Conservation (phyloP, 2,113 vertebrate genomes). For the Enhydra lutris region DNA sequence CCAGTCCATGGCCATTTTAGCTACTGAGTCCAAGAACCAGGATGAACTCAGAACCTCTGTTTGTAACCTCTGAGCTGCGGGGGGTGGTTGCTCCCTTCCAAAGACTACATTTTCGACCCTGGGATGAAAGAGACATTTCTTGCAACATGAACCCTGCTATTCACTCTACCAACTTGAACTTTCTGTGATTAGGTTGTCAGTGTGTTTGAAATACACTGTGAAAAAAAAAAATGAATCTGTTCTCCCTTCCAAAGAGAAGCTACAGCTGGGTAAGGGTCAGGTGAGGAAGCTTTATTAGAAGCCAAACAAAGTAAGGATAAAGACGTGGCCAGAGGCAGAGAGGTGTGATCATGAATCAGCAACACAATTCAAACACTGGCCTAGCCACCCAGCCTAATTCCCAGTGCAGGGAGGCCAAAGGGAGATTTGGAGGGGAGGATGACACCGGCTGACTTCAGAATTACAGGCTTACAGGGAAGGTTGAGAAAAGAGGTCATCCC, state of each 20-base stretch:
- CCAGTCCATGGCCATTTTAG: background rate
- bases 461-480: background rate
- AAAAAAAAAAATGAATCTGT: background rate
- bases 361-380: background rate
- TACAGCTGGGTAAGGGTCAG: background rate
- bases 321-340: background rate
- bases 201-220: background rate
- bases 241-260: background rate
- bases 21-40: background rate
- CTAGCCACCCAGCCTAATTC: background rate
- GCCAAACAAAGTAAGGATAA: slow-evolving; percentile 16
- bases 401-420: accelerated
- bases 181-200: background rate
- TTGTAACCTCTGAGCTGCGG: background rate
- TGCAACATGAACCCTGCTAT: background rate
- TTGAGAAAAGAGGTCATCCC: background rate
- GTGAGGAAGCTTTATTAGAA: background rate
- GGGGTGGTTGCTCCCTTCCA: background rate
- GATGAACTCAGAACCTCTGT: background rate
- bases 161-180: background rate
- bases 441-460: background rate
- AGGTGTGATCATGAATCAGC: background rate
- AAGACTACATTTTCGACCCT: background rate
- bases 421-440: too few species aligned
- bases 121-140: background rate